phyloP scores from a whole-genome alignment of 2,888 invertebrate genomes.

The Lissocephala sabroskyi region DNA sequence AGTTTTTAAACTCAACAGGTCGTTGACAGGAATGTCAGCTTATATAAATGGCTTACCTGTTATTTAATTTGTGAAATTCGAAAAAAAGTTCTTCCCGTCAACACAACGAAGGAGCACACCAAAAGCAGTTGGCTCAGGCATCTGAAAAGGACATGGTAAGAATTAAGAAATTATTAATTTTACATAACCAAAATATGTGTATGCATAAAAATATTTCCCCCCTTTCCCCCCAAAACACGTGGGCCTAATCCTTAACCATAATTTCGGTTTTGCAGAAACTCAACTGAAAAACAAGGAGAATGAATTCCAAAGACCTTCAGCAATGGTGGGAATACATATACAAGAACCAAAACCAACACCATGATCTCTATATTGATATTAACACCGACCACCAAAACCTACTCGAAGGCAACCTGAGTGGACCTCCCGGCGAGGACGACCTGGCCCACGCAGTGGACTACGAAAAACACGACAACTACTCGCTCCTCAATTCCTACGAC shows the following conservation, averaged over 20 bases:
- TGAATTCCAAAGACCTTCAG: conserved; percentile 60
- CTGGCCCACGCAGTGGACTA: conserved; percentile 26
- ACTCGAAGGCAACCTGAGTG: conserved; percentile 43
- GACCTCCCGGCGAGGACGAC: conserved; percentile 8
- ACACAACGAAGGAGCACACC: too few species aligned
- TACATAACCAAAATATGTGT: neutral
- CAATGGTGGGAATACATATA: conserved; percentile 68
- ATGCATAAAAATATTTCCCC: too few species aligned
- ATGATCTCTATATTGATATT: conserved; percentile 24
- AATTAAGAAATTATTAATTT: too few species aligned
- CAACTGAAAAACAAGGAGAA: conserved; percentile 26
- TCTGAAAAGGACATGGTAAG: too few species aligned
- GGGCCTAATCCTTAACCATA: too few species aligned
- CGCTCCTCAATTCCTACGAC: conserved; percentile 40
- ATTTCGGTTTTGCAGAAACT: neutral
- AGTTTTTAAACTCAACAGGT: too few species aligned
- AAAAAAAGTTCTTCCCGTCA: too few species aligned
- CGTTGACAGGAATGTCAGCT: too few species aligned
- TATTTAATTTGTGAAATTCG: too few species aligned
- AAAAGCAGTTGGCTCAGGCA: too few species aligned
- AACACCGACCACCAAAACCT: conserved; percentile 35
- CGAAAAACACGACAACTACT: conserved; percentile 42
- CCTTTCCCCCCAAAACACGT: too few species aligned
- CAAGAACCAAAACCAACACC: conserved; percentile 47
- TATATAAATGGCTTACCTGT: too few species aligned